A percentile compares a stretch with the other conserved stretches of the same genome.
These are phyloP conservation scores for Montifringilla adamsi DNA, from an alignment of 2,113 vertebrate genomes.

Conservation along the genomic window DNA sequence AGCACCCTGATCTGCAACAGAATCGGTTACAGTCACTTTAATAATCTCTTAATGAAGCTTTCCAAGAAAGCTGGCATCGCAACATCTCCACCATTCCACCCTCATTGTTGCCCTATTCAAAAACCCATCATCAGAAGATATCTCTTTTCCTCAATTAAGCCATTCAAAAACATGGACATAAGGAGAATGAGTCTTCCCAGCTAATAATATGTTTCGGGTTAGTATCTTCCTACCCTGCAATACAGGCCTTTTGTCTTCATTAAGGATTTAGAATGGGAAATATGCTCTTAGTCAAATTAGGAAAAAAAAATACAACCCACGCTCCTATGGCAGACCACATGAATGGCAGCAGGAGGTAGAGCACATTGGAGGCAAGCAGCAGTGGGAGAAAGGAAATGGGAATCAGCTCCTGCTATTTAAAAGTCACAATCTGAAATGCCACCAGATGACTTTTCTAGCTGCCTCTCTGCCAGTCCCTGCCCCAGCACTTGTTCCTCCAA, in stretches of 20 bases:
- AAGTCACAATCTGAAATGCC: not conserved
- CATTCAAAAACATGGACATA: constrained; percentile 38
- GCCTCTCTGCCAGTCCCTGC: not conserved
- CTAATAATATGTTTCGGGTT: constrained; percentile 34
- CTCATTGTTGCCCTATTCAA: not conserved
- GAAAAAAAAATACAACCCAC: constrained; percentile 34
- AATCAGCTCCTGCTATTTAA: constrained; percentile 14
- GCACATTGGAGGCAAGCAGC: not conserved
- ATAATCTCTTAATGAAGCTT: not conserved
- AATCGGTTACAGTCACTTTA: not conserved
- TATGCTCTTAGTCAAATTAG: constrained; percentile 35
- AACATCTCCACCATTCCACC: not conserved
- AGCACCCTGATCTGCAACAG: not conserved
- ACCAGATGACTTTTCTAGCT: not conserved
- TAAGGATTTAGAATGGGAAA: constrained; percentile 45
- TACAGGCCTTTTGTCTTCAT: constrained; percentile 50
- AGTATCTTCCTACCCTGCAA: constrained; percentile 15
- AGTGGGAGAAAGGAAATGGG: constrained; percentile 27
- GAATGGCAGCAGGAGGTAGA: constrained; percentile 47
- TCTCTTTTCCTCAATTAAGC: constrained; percentile 22
- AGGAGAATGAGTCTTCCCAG: constrained; percentile 38
- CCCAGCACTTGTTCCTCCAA: not conserved
- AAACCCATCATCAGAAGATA: not conserved
- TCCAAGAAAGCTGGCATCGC: not conserved
- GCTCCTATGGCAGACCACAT: constrained; percentile 10